Base-by-base conservation (phyloP, 2,888 invertebrate genomes). In the Mesorhabditis sp. region DNA sequence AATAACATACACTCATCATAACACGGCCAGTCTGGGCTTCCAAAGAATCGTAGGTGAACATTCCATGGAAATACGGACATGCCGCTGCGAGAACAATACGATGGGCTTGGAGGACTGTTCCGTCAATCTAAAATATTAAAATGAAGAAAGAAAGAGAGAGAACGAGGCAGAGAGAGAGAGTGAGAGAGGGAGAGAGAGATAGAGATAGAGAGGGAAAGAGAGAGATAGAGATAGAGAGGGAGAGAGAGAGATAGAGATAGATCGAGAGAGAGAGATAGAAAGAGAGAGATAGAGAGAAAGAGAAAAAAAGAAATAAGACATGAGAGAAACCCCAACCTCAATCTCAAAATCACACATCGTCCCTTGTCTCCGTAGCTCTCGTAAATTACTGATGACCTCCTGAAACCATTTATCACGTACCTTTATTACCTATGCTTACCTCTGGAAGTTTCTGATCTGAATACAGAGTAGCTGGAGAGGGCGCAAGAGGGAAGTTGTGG, bases 1-100 rank as follows among this genome's bases (percentile, higher is more conserved):
- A 28, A 28, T 50, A 13, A 50, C 58, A 13, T 50, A 50, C 58
- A 2, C n/a, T 50, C n/a, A 50, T 50, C n/a, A 13, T 50, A 10
- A 50, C 58, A 13, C n/a, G 7, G 10, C 58, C 58, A 1, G 58
- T 50, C n/a, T n/a, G 58, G 10, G 58, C 58, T n/a, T 67, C 41
- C 50, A 77, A 63, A 0, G 79, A 72, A 28, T 75, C 76, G 45
- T 63, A 42, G 2, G 76, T 83, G 78, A 88, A 88, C 88, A 88
- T 88, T 50, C 86, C 85, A 43, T 85, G 81, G 77, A 88, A 88
- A 74, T 88, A 88, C 15, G 86, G 85, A 76, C 87, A 87, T 15
- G 86, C 80, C 65, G 87, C 86, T 0, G 88, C 87, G 65, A 88
- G 78, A 45, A 88, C 86, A 62, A 87, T 83, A 5, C 87, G 81